Base-by-base conservation (phyloP, 2,888 invertebrate species). In the Neoaliturus tenellus region DNA sequence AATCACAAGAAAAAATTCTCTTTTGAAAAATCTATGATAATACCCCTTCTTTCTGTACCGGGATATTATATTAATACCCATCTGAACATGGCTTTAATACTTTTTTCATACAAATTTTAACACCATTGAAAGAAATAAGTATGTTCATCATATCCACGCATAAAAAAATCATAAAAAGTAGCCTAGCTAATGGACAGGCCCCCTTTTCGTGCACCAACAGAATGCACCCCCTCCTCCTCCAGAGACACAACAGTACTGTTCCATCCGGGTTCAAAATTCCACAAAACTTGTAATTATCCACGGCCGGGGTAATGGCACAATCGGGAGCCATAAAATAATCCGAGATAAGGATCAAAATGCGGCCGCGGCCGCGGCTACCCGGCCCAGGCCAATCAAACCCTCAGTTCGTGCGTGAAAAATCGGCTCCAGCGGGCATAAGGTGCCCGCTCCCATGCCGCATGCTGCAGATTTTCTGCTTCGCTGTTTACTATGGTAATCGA, bases 331-430 rank as follows among this genome's bases (percentile, higher is more conserved):
- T 75, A 75, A 75, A 75, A 75, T 75, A 75, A 44, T 75, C 75
- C 75, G 28, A 75, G 75, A 75, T 75, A 44, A 44, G 75, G 75
- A 75, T 75, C 75, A 41, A 75, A 75, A 75, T 75, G 75, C 75
- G 75, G 75, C 44, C 75, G 41, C 44, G 75, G 75, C 44, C 28
- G 17, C n/a, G n/a, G n/a, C n/a, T n/a, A n/a, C n/a, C n/a, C n/a
- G n/a, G n/a, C n/a, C 28, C 75, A 23, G 44, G 31, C 75, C 44
- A 75, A 75, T 75, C 75, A 75, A 75, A 75, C 31, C 75, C 75
- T 75, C 75, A 75, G 48, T 75, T 75, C 75, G 75, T 75, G 75
- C 75, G 75, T 75, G 75, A 75, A 75, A 75, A 75, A 75, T 75
- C 39, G 75, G 44, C 75, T 75, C 41, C 75, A 48, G 14, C 5